Conservation (phyloP, 37 sponge, comb jelly and placozoan species). For the Beroe forskalii region DNA sequence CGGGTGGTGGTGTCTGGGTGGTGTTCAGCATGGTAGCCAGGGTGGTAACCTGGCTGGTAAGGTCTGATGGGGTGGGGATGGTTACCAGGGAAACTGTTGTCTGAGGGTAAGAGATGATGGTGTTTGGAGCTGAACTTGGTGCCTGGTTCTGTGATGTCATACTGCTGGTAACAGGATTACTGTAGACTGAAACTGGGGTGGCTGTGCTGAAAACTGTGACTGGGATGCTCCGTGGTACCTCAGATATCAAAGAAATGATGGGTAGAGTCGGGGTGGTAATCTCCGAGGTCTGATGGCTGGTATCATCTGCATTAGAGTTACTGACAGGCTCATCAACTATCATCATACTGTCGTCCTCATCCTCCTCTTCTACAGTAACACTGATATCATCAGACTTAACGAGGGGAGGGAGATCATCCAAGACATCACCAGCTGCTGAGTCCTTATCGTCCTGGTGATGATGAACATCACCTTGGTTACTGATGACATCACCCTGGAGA, state of each 20-base stretch:
- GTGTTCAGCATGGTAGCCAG: background rate
- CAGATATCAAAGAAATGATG: no score
- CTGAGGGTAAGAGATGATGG: background rate
- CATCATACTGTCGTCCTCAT: background rate
- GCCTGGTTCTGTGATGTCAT: background rate
- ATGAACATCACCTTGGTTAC: background rate
- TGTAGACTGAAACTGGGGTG: background rate
- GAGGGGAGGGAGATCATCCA: background rate
- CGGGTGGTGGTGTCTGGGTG: background rate
- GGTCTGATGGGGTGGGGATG: slow-evolving; percentile 19
- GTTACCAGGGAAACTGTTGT: background rate
- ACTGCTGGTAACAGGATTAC: background rate
- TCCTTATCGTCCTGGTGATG: background rate
- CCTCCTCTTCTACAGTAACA: background rate
- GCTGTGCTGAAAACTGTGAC: background rate
- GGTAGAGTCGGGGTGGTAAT: background rate
- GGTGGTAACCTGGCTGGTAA: slow-evolving; percentile 30
- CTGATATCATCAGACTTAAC: slow-evolving; percentile 10
- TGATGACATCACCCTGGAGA: background rate
- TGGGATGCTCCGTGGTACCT: background rate
- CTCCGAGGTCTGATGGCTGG: background rate
- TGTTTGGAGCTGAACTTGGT: no score
- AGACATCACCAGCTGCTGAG: background rate
- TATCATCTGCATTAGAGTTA: background rate
- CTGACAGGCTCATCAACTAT: background rate